These are phyloP conservation scores for Andrena bicolor DNA, from an alignment of 2,888 invertebrate genomes.

Conservation along the genomic window DNA sequence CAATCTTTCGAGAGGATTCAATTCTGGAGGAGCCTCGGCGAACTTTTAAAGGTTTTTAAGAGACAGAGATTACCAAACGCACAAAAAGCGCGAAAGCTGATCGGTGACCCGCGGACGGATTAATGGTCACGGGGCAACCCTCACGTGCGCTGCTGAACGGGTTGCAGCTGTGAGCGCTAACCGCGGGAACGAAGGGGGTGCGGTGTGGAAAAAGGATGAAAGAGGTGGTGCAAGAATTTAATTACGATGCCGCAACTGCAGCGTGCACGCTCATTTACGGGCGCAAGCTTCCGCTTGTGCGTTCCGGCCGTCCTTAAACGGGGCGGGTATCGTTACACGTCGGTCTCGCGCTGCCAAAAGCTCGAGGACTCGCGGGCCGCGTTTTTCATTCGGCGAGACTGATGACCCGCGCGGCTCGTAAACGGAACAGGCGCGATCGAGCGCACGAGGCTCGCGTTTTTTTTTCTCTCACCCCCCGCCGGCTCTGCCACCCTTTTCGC, in stretches of 20 bases:
- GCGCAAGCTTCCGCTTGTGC: conserved; percentile 8
- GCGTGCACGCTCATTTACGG: conserved; percentile 27
- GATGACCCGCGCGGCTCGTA: conserved; percentile 36
- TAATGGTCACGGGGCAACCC: conserved; percentile 1
- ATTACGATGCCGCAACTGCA: conserved; percentile 50
- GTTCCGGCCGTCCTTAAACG: conserved; percentile 14
- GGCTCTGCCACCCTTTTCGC: neutral
- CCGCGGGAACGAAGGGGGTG: neutral
- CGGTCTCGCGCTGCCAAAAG: conserved; percentile 18
- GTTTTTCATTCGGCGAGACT: conserved; percentile 27
- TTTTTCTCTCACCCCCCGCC: neutral
- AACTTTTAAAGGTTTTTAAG: neutral
- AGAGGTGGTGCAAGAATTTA: conserved; percentile 40
- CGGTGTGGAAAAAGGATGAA: neutral
- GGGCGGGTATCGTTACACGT: conserved; percentile 6
- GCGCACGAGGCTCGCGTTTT: neutral
- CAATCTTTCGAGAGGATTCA: neutral
- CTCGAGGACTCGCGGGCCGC: conserved; percentile 2
- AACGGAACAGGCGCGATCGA: conserved; percentile 31
- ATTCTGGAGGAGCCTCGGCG: neutral
- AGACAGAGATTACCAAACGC: neutral
- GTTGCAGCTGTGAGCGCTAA: conserved; percentile 16
- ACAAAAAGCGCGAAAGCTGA: neutral
- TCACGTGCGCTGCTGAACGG: conserved; percentile 8
- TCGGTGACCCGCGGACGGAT: neutral